Evolutionary conservation across 2,797 vertebrate genomes (phyloP), one percentile per base, ranked within the genome.

Genomic region (Poeciliopsis infans): DNA sequence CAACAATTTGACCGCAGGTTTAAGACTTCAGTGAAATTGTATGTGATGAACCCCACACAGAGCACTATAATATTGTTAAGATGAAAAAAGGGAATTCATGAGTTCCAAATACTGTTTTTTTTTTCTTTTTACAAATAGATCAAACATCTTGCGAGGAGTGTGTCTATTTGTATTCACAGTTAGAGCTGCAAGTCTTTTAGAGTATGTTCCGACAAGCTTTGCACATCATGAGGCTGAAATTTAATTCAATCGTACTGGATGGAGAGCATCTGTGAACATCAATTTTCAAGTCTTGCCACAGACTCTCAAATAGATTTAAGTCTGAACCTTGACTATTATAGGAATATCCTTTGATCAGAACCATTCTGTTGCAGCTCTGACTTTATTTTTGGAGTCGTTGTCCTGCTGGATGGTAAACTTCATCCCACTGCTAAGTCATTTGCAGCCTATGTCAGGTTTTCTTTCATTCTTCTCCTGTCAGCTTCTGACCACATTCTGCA

Each of bases 171-270:
- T 66, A 66, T 39, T 39, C 61, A 36, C 61, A 66, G 33, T 66
- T 36, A 20, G 16, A 66, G 61, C 8, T 12, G 64, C 36, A 68
- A 68, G 64, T 68, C 64, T 68, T 68, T 41, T 23, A 41, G 36
- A 68, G 20, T 68, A 68, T 68, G 64, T 68, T 68, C 64, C 10
- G 18, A 68, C 7, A 16, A 68, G 64, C 64, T 41, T 41, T 73
- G 47, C 39, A 51, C 31, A 51, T 73, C 33, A 25, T 68, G 12
- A 41, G 64, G 23, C 36, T 25, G 23, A 41, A 68, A 68, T 25
- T 23, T 68, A 68, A 68, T 68, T 68, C 36, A 68, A 41, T 68
- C 36, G 12, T 23, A 68, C 64, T 41, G 20, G 36, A 66, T 66
- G 59, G 61, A 25, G 64, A 68, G 10, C 36, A 41, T 68, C 64